phyloP scores from a whole-genome alignment of 1,140 invertebrate genomes.

The Diabrotica virgifera region DNA sequence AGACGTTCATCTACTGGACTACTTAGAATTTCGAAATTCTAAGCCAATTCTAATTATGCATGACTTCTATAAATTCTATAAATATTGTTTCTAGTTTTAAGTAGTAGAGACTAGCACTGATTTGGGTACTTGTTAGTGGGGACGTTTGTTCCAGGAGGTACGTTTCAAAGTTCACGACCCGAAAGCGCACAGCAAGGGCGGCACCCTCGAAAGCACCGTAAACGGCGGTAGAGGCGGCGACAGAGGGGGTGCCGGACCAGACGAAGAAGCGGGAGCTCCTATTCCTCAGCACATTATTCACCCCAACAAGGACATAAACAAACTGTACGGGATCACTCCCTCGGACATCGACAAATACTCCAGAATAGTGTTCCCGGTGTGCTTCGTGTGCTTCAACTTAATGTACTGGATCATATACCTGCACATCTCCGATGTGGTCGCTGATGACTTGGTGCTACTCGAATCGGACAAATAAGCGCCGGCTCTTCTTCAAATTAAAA shows the following conservation, averaged over 20 bases:
- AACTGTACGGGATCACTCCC: conserved; percentile 85
- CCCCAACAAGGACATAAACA: conserved; percentile 76
- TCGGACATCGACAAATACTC: conserved; percentile 97
- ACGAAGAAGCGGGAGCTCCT: conserved; percentile 64
- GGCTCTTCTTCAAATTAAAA: background rate
- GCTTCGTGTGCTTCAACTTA: conserved; percentile 95
- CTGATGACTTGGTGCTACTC: conserved; percentile 84
- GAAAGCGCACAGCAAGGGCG: conserved; percentile 86
- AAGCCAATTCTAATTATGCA: no score
- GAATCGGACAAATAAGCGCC: conserved; percentile 73
- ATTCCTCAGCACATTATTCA: conserved; percentile 71
- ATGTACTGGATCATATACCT: conserved; percentile 98
- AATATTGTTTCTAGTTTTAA: no score
- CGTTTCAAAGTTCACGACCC: conserved; percentile 92
- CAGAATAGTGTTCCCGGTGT: conserved; percentile 92
- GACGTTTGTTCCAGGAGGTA: conserved; percentile 84
- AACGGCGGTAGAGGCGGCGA: conserved; percentile 70
- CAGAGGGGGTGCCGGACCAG: conserved; percentile 60
- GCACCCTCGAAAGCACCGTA: conserved; percentile 84
- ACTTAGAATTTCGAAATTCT: no score
- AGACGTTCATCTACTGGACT: no score
- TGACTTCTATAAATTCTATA: no score
- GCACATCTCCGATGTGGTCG: conserved; percentile 91
- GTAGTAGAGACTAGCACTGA: background rate
- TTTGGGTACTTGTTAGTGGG: conserved; percentile 57